Conservation (phyloP, 2,797 vertebrate species). For the Gobio occitaniae region DNA sequence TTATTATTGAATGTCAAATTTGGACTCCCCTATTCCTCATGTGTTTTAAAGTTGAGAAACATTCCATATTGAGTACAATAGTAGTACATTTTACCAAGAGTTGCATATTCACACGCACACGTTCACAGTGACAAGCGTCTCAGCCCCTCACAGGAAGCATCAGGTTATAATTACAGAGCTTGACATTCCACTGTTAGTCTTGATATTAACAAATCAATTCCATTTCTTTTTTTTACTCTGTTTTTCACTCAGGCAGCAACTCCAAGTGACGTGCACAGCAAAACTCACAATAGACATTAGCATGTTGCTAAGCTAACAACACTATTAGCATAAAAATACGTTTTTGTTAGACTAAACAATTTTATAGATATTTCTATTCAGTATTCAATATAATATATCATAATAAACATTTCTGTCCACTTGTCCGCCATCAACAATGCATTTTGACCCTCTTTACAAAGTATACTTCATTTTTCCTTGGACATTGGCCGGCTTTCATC, state of each 20-base stretch:
- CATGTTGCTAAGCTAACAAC: background rate
- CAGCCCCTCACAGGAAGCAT: constrained; percentile 27
- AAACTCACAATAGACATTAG: background rate
- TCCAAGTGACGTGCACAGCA: background rate
- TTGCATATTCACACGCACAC: constrained; percentile 1
- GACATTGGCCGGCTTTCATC: background rate
- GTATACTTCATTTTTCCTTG: background rate
- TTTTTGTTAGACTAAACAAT: too few relatives aligned
- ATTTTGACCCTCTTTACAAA: background rate
- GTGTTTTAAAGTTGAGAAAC: background rate
- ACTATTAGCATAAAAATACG: background rate
- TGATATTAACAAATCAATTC: constrained; percentile 52
- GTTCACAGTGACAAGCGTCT: background rate
- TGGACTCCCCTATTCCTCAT: background rate
- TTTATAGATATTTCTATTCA: too few relatives aligned
- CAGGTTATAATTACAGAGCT: constrained; percentile 57
- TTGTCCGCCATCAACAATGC: background rate
- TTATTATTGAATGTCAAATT: background rate
- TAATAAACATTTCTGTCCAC: background rate
- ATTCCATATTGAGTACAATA: background rate
- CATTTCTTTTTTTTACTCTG: background rate
- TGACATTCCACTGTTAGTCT: constrained; percentile 56
- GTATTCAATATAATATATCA: background rate
- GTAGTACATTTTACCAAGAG: background rate
- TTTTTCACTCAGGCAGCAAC: background rate